phyloP scores from a whole-genome alignment of 2,797 vertebrate genomes.

The Trachops cirrhosus region DNA sequence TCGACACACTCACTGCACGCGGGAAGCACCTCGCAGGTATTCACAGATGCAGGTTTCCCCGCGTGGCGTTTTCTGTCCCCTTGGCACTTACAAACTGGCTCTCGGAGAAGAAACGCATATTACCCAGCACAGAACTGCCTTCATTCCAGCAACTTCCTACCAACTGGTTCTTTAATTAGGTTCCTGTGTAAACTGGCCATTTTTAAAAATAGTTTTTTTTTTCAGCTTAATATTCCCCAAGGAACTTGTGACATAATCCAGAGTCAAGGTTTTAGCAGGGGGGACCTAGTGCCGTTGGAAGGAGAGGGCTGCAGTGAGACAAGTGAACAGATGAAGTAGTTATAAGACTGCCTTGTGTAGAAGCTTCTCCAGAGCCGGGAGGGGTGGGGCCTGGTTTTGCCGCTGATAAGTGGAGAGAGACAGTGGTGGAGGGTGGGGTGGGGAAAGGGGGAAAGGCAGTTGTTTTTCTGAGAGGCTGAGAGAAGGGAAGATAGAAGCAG shows the following conservation, averaged over 20 bases:
- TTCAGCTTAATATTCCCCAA: slow-evolving; percentile 41
- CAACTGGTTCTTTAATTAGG: slow-evolving; percentile 66
- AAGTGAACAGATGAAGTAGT: not conserved
- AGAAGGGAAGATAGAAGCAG: not conserved
- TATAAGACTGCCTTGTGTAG: not conserved
- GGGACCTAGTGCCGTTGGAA: slow-evolving; percentile 38
- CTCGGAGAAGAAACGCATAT: slow-evolving; percentile 49
- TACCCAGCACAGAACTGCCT: slow-evolving; percentile 15
- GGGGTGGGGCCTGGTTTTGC: not conserved
- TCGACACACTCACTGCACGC: not conserved
- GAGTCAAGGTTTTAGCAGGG: slow-evolving; percentile 57
- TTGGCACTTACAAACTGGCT: slow-evolving; percentile 35
- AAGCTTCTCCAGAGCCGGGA: not conserved
- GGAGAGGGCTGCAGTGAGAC: slow-evolving; percentile 8
- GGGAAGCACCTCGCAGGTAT: not conserved
- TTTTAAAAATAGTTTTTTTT: not conserved
- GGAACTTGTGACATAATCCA: slow-evolving; percentile 73
- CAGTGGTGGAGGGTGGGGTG: not conserved
- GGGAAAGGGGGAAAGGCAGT: not conserved
- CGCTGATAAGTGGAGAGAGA: not conserved
- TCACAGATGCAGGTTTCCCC: not conserved
- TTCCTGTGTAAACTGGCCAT: slow-evolving; percentile 55
- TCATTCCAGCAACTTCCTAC: slow-evolving; percentile 10
- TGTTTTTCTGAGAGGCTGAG: not conserved
- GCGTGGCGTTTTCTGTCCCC: not conserved